Base-by-base conservation (phyloP, 1,140 invertebrate genomes). In the Ceratitis capitata region DNA sequence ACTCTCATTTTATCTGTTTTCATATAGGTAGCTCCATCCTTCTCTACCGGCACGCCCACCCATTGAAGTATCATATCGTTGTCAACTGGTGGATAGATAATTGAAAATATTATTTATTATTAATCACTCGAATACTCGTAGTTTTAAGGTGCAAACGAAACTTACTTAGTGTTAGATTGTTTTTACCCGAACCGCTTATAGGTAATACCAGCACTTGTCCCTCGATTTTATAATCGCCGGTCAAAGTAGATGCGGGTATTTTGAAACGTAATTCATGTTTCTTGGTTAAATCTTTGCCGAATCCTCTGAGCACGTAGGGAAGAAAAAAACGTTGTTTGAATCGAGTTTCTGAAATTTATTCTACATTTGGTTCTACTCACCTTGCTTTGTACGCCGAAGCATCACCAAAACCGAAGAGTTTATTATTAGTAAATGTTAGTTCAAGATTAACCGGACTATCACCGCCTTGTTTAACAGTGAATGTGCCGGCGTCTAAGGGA, bases 151-250 rank as follows among this genome's bases (percentile, higher is more conserved):
- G n/a, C n/a, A n/a, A n/a, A n/a, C 47, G 10, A 42, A 85, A 88
- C 86, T 88, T 88, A 93, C 92, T 87, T 32, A 93, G 45, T 0
- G 92, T 92, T 39, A 93, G 89, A 82, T 92, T 93, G 47, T 90
- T 89, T 6, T 87, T 84, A 6, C 92, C 92, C 1, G 49, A 85
- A 0, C 92, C 92, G 32, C 85, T 89, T 2, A 93, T 92, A 0
- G 92, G 92, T 9, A 93, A 86, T 42, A 93, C 88, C 0, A 93
- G 88, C 0, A 93, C 88, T 83, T 89, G 88, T 5, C 92, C 92
- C 5, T 89, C 85, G n/a, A 93, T 90, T 3, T 86, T 86, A 86
- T 93, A 93, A 53, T 90, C 87, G 42, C 92, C 91, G 23, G 89
- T 47, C 26, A 93, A 86, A 6, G 87, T 85, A 3, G 89, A 23